These are phyloP conservation scores for Mugil cephalus DNA, from an alignment of 2,113 vertebrate genomes.

Conservation along the genomic window DNA sequence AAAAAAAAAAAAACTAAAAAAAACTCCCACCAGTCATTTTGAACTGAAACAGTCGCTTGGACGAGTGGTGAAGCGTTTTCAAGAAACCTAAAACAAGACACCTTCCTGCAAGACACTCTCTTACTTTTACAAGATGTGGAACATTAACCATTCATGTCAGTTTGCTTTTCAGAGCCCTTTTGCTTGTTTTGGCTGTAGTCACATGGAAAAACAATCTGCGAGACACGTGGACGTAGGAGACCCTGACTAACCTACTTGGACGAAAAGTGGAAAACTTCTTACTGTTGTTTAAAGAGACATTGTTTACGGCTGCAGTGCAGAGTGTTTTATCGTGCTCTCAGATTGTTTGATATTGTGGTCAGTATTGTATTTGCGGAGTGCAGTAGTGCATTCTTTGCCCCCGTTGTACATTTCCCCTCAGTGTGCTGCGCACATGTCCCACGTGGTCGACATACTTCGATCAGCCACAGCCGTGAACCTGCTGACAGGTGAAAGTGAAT, in stretches of 20 bases:
- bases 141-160: not conserved
- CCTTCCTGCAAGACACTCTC: not conserved
- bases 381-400: not conserved
- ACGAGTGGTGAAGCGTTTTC: too few relatives aligned
- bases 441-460: not conserved
- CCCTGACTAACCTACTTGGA: slow-evolving; percentile 2
- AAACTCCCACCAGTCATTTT: too few relatives aligned
- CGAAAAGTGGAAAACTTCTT: not conserved
- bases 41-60: too few relatives aligned
- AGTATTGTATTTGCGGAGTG: not conserved
- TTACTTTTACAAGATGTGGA: not conserved
- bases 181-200: not conserved
- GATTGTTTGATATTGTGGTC: not conserved
- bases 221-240: not conserved
- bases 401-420: not conserved
- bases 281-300: not conserved
- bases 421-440: slow-evolving; percentile 9
- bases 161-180: not conserved
- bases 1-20: too few relatives aligned
- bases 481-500: too few relatives aligned
- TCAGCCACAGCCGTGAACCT: too few relatives aligned
- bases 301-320: not conserved
- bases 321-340: not conserved
- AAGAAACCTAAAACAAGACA: too few relatives aligned
- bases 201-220: slow-evolving; percentile 3